Evolutionary conservation across 2,888 invertebrate species (phyloP).

Genomic region (Carterocephalus palaemon): DNA sequence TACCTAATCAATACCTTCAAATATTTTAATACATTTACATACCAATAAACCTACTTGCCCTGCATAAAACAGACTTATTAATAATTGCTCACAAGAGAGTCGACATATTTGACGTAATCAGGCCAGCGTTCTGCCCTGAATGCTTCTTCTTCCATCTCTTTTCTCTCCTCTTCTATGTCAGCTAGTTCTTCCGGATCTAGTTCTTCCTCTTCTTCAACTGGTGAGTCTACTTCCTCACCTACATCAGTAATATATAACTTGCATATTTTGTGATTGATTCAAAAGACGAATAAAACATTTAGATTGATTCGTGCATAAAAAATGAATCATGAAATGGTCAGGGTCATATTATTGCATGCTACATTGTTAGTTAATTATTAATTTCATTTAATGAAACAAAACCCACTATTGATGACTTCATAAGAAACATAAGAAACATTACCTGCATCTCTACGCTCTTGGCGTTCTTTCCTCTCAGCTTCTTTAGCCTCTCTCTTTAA

Average conservation of each 20-base stretch:
- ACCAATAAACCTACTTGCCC: no score
- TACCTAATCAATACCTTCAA: no score
- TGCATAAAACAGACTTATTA: constrained; percentile 12
- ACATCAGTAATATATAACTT: background rate
- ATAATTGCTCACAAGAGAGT: constrained; percentile 52
- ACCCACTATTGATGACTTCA: no score
- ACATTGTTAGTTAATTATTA: no score
- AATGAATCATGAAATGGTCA: no score
- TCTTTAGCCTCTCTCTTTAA: constrained; percentile 56
- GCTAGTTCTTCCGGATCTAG: constrained; percentile 63
- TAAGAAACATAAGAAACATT: constrained; percentile 20
- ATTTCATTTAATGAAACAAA: no score
- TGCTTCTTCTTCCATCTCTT: constrained; percentile 56
- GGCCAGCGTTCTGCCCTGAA: constrained; percentile 68
- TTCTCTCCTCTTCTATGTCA: constrained; percentile 64
- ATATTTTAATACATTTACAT: no score
- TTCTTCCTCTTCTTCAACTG: constrained; percentile 56
- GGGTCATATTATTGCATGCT: no score
- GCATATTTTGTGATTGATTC: constrained; percentile 1
- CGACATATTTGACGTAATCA: constrained; percentile 72
- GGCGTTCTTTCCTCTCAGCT: constrained; percentile 50
- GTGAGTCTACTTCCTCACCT: constrained; percentile 66
- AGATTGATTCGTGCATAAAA: no score
- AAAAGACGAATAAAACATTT: no score
- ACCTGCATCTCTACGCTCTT: constrained; percentile 57